phyloP scores from a whole-genome alignment of 1,140 invertebrate species.

The Battus philenor region DNA sequence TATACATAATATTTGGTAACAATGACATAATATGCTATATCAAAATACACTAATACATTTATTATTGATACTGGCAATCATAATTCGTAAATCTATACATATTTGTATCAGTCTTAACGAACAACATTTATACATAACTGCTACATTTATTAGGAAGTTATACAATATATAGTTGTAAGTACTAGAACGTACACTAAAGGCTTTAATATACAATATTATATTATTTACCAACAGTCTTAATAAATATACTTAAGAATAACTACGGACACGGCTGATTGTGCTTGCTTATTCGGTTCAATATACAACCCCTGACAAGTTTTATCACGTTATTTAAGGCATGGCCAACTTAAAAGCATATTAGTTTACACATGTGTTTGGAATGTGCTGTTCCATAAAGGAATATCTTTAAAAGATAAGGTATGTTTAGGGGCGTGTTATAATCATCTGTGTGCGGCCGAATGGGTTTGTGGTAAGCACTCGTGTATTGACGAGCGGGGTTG shows the following conservation, averaged over 20 bases:
- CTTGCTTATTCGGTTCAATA: conserved; percentile 41
- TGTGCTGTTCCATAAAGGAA: conserved; percentile 67
- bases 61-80: conserved; percentile 55
- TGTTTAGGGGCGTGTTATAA: conserved; percentile 53
- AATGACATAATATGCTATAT: conserved; percentile 67
- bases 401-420: conserved; percentile 59
- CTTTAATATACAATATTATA: conserved; percentile 9
- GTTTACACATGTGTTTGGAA: conserved; percentile 67
- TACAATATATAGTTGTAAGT: neutral
- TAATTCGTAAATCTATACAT: conserved; percentile 40
- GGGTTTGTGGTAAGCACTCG: conserved; percentile 68
- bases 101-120: conserved; percentile 65
- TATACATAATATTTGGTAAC: conserved; percentile 74
- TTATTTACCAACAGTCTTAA: conserved; percentile 15
- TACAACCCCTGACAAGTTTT: conserved; percentile 33
- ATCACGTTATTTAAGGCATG: conserved; percentile 62
- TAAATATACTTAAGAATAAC: conserved; percentile 9
- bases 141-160: conserved; percentile 26
- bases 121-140: conserved; percentile 48
- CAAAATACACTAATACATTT: conserved; percentile 58
- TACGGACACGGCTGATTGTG: conserved; percentile 2
- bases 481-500: conserved; percentile 69
- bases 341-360: conserved; percentile 54
- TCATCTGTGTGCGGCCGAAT: conserved; percentile 64
- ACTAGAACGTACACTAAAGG: conserved; percentile 1